Percentiles rank a stretch among this genome's conserved stretches.
These are phyloP conservation scores for Tetragnatha montana DNA, from an alignment of 2,888 invertebrate species.

Conservation along the genomic window DNA sequence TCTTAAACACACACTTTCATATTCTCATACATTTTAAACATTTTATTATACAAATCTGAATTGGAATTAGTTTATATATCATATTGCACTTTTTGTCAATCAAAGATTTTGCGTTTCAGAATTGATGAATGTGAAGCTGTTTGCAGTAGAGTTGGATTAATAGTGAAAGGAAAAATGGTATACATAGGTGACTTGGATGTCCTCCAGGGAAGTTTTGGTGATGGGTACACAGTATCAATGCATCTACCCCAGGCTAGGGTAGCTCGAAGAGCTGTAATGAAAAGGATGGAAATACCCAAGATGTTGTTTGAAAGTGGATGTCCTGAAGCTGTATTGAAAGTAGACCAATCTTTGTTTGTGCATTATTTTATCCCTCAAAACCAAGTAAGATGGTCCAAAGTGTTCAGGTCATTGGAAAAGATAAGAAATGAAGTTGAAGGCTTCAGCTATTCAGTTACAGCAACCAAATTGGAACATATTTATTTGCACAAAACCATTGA, in stretches of 20 bases:
- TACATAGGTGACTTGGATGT: slow-evolving; percentile 86
- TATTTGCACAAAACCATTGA: slow-evolving; percentile 76
- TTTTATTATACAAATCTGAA: too few species aligned
- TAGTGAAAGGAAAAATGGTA: slow-evolving; percentile 87
- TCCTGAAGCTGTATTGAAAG: slow-evolving; percentile 78
- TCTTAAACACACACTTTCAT: too few species aligned
- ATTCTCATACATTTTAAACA: too few species aligned
- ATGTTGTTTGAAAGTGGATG: neutral
- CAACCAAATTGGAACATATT: slow-evolving; percentile 68
- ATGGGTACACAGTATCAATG: slow-evolving; percentile 80
- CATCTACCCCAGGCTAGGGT: slow-evolving; percentile 75
- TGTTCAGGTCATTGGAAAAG: slow-evolving; percentile 83
- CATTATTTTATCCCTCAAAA: slow-evolving; percentile 83
- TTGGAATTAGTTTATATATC: neutral
- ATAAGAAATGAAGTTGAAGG: slow-evolving; percentile 80
- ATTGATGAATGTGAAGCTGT: slow-evolving; percentile 91
- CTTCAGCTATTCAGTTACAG: slow-evolving; percentile 60
- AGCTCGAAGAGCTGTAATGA: neutral
- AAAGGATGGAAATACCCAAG: neutral
- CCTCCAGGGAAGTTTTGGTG: slow-evolving; percentile 85
- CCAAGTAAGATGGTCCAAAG: slow-evolving; percentile 81
- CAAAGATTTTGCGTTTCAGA: slow-evolving; percentile 58
- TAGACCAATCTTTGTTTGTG: slow-evolving; percentile 83
- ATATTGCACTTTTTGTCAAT: neutral
- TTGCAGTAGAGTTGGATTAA: slow-evolving; percentile 86